phyloP scores from a whole-genome alignment of 2,888 invertebrate genomes.

The Drosophila koepferae region DNA sequence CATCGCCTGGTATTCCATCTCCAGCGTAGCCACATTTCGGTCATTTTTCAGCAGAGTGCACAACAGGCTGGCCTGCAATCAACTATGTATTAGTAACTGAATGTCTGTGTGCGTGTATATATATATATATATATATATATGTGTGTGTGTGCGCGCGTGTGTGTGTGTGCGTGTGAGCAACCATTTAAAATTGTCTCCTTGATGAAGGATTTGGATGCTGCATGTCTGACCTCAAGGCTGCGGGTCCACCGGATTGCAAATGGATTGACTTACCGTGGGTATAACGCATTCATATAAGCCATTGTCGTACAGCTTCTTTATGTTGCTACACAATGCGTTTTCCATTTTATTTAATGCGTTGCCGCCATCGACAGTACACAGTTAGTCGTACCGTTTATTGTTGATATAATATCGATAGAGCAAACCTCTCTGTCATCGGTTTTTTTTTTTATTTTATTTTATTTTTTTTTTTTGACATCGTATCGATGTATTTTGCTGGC shows the following conservation, averaged over 20 bases:
- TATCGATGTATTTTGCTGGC: not conserved
- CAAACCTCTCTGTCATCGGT: not conserved
- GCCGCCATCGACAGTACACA: slow-evolving; percentile 39
- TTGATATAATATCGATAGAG: slow-evolving; percentile 29
- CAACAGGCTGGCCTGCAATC: slow-evolving; percentile 88
- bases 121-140: not conserved
- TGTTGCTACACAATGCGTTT: slow-evolving; percentile 88
- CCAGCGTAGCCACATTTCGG: slow-evolving; percentile 84
- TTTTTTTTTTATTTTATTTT: not conserved
- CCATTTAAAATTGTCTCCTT: slow-evolving; percentile 7
- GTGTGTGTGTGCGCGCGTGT: not conserved
- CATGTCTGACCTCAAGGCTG: not conserved
- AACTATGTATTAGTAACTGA: not conserved
- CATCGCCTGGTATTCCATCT: slow-evolving; percentile 89
- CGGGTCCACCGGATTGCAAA: not conserved
- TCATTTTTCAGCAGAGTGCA: slow-evolving; percentile 89
- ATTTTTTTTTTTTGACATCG: not conserved
- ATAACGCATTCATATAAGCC: slow-evolving; percentile 90
- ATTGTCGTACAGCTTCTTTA: slow-evolving; percentile 89
- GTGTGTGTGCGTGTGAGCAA: not conserved
- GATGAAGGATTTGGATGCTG: slow-evolving; percentile 1
- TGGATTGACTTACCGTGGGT: slow-evolving; percentile 87
- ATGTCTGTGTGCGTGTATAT: not conserved
- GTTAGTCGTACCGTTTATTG: slow-evolving; percentile 22
- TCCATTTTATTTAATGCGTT: slow-evolving; percentile 83